Base-by-base conservation (phyloP, 1,140 invertebrate species). In the Epicauta chinensis region DNA sequence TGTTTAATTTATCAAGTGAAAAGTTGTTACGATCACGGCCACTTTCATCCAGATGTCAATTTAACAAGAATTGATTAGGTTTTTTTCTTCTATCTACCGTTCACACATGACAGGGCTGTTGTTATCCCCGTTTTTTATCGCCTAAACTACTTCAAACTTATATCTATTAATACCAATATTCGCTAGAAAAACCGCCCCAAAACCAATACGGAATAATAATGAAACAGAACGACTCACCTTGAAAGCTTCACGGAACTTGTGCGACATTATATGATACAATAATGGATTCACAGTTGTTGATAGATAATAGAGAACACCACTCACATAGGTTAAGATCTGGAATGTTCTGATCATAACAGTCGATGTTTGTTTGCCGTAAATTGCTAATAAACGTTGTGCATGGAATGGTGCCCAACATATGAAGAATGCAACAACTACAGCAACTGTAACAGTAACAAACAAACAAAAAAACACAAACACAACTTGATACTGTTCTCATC, bases 381-480 rank as follows among this genome's bases (percentile, higher is more conserved):
- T 81, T 0, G 84, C 84, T 15, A 88, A 74, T 4, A 92, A 67
- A 6, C 89, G 74, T 63, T 97, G 93, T 0, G 88, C 85, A 64
- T 96, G 93, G 68, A 95, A 96, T 4, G 93, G 93, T 1, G 91
- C 90, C 91, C 92, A 97, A 71, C 92, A 96, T 9, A 94, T 77
- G 73, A 95, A 94, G 69, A 97, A 97, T 0, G 90, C 86, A 2
- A 93, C 83, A 0, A 94, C 92, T 1, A 97, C 93, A 30, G 90
- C 91, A 59, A 94, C 93, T 96, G 79, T 17, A 73, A 74, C 12
- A 56, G n/a, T n/a, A 56, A 51, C 10, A 34, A 34, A 34, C 5
- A 60, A 34, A 34, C 11, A 7, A 11, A 34, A 10, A 17, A 58
- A 62, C 58, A 66, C 62, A 63, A 34, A 32, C 30, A n/a, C n/a